Evolutionary conservation across 2,113 vertebrate species (phyloP), one percentile per base, ranked within the genome.

Genomic region (Myotis davidii): DNA sequence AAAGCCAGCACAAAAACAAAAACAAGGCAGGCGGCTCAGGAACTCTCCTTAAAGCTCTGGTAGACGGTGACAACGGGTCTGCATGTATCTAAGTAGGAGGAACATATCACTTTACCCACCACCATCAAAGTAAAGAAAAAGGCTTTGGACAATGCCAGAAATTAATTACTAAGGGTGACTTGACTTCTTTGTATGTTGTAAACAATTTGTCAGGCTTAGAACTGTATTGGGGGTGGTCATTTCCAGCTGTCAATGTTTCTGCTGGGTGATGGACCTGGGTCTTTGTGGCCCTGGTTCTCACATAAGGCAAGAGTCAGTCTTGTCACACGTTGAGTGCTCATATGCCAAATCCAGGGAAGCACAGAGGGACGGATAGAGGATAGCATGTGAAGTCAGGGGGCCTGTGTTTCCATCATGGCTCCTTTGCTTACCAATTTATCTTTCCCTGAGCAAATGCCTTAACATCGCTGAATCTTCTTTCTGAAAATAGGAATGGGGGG

Each of bases 171-270:
- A 92, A 73, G 29, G 23, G 45, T 82, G 50, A 89, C 65, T 70
- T 74, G 42, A 86, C 65, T 70, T 74, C 73, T 90, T n/a, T 82
- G 7, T 42, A 16, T 45, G 23, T 81, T 92, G 11, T 81, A 82
- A 95, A 65, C 74, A 48, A 96, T 34, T 89, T 89, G 39, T 88
- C 52, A 83, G 32, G 17, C 17, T 95, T 1, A 2, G 74, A 85
- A 81, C 79, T 97, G 83, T 73, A 72, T 29, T 74, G 20, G 78
- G 70, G 11, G 13, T 94, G 52, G 39, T 76, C 20, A 48, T 94
- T 97, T 94, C 82, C 90, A 77, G 1, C 32, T 39, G 23, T 90
- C 7, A 97, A 56, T 95, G 59, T 72, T 77, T 97, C 70, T 93
- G 72, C 13, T 81, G 42, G 48, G 37, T 96, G 23, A 48, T 82